Conservation (phyloP, 2,113 vertebrate species). For the Bufo gargarizans region DNA sequence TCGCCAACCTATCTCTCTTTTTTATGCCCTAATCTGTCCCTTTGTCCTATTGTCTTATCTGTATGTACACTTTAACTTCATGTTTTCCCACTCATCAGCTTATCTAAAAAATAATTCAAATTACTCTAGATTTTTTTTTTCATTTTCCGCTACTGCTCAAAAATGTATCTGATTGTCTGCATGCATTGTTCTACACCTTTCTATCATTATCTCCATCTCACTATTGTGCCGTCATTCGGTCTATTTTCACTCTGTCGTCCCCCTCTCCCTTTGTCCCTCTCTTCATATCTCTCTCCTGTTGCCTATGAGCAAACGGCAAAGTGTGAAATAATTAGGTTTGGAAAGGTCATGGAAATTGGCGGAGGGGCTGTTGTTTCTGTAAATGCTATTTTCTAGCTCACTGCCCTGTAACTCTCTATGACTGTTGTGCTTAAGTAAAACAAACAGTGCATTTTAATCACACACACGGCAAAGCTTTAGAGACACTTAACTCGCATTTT, state of each 20-base stretch:
- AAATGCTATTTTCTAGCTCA: conserved; percentile 84
- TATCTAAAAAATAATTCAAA: conserved; percentile 52
- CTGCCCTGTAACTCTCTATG: conserved; percentile 73
- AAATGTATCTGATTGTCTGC: conserved; percentile 51
- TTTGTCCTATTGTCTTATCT: conserved; percentile 48
- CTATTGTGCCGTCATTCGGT: conserved; percentile 32
- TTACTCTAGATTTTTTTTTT: conserved; percentile 50
- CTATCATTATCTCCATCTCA: conserved; percentile 59
- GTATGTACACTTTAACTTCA: conserved; percentile 36
- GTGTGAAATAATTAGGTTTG: conserved; percentile 66
- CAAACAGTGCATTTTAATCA: conserved; percentile 74
- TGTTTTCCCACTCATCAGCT: conserved; percentile 45
- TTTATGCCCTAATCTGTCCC: conserved; percentile 45
- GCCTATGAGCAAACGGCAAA: conserved; percentile 53
- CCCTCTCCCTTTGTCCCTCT: conserved; percentile 35
- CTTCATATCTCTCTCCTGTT: conserved; percentile 55
- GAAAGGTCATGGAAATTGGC: conserved; percentile 69
- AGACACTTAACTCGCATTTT: conserved; percentile 40
- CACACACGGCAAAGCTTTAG: not conserved
- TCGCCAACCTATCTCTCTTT: conserved; percentile 5
- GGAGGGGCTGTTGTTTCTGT: conserved; percentile 68
- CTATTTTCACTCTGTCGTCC: conserved; percentile 56
- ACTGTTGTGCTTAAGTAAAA: conserved; percentile 66
- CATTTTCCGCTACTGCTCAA: conserved; percentile 48
- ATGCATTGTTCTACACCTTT: conserved; percentile 51